Evolutionary conservation across 35 echinoderm and acorn worm genomes (phyloP).

Genomic region (Ptychodera flava): DNA sequence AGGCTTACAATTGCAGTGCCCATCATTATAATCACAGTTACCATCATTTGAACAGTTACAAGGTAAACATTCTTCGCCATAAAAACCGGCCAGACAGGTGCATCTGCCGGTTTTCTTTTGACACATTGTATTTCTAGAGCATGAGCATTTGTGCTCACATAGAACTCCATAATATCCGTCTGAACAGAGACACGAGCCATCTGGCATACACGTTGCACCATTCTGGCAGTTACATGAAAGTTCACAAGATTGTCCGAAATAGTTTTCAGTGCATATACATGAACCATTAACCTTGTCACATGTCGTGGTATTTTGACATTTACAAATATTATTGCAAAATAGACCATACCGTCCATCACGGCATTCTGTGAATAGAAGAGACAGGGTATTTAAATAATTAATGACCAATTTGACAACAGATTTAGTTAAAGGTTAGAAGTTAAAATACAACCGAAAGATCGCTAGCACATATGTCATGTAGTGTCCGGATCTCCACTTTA

Average conservation of each 20-base stretch:
- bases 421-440: too few species aligned
- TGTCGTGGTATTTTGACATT: background rate
- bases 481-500: too few species aligned
- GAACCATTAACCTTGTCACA: background rate
- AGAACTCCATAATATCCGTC: background rate
- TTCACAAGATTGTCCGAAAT: background rate
- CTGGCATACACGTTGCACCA: background rate
- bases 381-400: too few species aligned
- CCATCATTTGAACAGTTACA: background rate
- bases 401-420: too few species aligned
- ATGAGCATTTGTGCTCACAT: background rate
- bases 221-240: background rate
- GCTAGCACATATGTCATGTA: too few species aligned
- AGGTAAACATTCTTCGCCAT: background rate
- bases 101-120: background rate
- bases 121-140: background rate
- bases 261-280: background rate
- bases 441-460: too few species aligned
- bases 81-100: background rate
- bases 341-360: background rate
- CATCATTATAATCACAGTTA: background rate
- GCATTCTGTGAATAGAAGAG: too few species aligned
- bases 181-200: background rate
- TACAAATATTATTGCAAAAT: background rate
- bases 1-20: background rate